These are phyloP conservation scores for Pinna nobilis DNA, from an alignment of 1,140 invertebrate species.

Conservation along the genomic window DNA sequence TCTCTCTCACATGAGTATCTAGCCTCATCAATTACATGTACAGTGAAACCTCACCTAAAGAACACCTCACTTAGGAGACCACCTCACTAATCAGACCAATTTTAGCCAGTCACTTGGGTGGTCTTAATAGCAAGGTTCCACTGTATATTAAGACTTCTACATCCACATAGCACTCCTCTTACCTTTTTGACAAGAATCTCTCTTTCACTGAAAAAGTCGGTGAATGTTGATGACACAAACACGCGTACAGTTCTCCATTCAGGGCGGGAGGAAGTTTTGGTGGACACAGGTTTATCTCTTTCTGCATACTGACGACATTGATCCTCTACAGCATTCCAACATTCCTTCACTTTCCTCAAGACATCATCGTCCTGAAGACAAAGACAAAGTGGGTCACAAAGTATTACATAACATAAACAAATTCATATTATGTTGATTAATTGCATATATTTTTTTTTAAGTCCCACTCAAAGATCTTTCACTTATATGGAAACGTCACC, in stretches of 20 bases:
- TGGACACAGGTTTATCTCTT: too few species aligned
- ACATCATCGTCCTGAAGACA: too few species aligned
- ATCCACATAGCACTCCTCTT: not conserved
- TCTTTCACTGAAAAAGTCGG: constrained; percentile 73
- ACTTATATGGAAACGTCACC: too few species aligned
- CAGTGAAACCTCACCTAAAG: constrained; percentile 71
- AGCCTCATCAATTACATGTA: constrained; percentile 65
- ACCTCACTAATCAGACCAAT: constrained; percentile 69
- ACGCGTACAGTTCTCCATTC: constrained; percentile 67
- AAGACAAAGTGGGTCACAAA: too few species aligned
- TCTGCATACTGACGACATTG: constrained; percentile 23
- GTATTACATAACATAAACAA: too few species aligned
- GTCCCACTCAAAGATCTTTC: too few species aligned
- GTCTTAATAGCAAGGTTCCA: too few species aligned
- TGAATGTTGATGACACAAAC: constrained; percentile 75
- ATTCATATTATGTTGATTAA: too few species aligned
- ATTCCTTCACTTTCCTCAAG: not conserved
- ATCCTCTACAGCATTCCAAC: constrained; percentile 26
- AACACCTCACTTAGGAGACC: constrained; percentile 72
- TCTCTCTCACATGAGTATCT: constrained; percentile 72
- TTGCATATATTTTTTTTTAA: too few species aligned
- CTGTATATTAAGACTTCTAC: constrained; percentile 72
- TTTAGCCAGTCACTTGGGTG: too few species aligned
- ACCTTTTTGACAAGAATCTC: constrained; percentile 74
- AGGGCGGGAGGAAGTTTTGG: not conserved